Base-by-base conservation (phyloP, 2,888 invertebrate genomes). In the Ochropleura plecta region DNA sequence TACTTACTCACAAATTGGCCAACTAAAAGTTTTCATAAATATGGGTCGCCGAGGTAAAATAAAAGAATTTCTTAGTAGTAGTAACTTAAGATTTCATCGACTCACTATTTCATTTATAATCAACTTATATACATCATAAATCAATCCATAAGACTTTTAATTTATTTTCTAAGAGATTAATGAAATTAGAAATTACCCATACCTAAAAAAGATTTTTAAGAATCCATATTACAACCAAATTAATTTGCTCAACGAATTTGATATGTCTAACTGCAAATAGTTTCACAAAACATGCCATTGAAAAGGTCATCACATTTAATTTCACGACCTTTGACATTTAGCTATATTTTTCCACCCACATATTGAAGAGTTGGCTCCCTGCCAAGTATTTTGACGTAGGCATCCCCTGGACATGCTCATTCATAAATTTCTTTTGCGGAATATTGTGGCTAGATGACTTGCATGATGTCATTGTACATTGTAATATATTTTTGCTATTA, bases 241-340 rank as follows among this genome's bases (percentile, higher is more conserved):
- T 63, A 73, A 82, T 66, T 75, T 69, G 20, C 55, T 42, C n/a
- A 55, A 63, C n/a, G 55, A 66, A 59, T 74, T 51, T 76, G 18
- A 70, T 60, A 74, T 46, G 14, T 72, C 65, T 84, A 82, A 85
- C 82, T 84, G 86, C 86, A 87, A 89, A 88, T 87, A 81, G 85
- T 78, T 75, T 65, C 65, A 82, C 76, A 55, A 62, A 80, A 76
- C 20, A 55, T 71, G 59, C 73, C 73, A 79, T 83, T 81, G 70
- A 59, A 80, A 79, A 84, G 78, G 65, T 82, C 82, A 81, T 85
- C 78, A 85, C 83, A 87, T 89, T 82, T 57, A 68, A 79, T 79
- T 82, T 71, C 49, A 86, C 91, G 92, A 94, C 93, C 94, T 92
- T 88, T 93, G 90, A 87, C 91, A 91, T 93, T 94, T 91, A 71